A percentile compares a stretch with the other conserved stretches of the same genome.
Evolutionary conservation across 2,113 vertebrate genomes (phyloP).

Genomic region (Dasyprocta punctata): DNA sequence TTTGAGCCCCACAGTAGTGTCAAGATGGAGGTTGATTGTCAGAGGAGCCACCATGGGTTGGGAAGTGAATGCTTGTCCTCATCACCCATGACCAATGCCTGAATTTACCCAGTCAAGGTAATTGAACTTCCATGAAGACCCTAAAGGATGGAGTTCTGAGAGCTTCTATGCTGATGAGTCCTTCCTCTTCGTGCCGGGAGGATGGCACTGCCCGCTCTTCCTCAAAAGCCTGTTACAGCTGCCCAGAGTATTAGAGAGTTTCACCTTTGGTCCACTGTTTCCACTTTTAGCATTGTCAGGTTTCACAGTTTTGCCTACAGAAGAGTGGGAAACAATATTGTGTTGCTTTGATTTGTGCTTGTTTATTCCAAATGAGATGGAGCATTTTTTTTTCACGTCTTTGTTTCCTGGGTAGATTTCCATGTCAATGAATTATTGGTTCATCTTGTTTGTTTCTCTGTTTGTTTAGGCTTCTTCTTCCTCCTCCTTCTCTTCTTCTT

Average conservation of each 20-base stretch:
- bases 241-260: neutral
- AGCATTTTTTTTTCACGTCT: neutral
- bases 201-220: neutral
- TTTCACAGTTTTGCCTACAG: neutral
- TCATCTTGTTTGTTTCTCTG: neutral
- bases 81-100: neutral
- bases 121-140: neutral
- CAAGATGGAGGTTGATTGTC: neutral
- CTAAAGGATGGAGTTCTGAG: neutral
- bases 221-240: neutral
- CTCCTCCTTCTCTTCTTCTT: neutral
- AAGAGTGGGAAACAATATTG: neutral
- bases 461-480: neutral
- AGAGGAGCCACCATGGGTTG: neutral
- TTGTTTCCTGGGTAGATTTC: neutral
- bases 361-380: neutral
- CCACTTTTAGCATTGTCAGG: neutral
- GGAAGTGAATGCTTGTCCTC: neutral
- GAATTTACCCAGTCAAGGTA: neutral
- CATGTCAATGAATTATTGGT: neutral
- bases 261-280: neutral
- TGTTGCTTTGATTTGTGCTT: neutral
- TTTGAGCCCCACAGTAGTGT: neutral
- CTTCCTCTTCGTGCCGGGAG: neutral
- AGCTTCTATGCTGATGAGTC: neutral